Evolutionary conservation across 2,888 invertebrate genomes (phyloP), one percentile per base, ranked within the genome.

Genomic region (Mechanitis messenoides): DNA sequence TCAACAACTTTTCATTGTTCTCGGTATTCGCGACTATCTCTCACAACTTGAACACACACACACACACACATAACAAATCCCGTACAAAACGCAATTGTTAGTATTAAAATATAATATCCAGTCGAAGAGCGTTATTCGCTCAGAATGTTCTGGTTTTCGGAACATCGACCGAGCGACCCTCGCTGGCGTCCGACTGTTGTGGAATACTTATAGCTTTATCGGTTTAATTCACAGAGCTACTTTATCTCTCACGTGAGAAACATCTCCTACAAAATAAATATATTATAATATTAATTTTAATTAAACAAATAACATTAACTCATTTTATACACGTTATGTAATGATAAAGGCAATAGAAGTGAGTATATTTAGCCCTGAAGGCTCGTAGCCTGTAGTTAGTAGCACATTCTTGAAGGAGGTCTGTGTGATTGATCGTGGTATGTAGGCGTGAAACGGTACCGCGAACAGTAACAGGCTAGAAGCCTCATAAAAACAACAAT

Each of bases 91-190:
- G 33, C 33, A 33, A 54, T 54, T 54, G 38, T 54, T 35, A 38
- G 63, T 60, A 57, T 60, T 60, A 57, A 56, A 61, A 47, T 47
- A 59, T 55, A 54, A 59, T 54, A 58, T 60, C 58, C 54, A 65
- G 58, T 56, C 56, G 47, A 57, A 47, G 47, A 60, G 55, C 58
- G 58, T 62, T 58, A 59, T 59, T 64, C 59, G 64, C 55, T 63
- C 47, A 58, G 61, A 63, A 63, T 56, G 67, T 63, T 64, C 68
- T 65, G 68, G 66, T 68, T 68, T 68, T 67, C 65, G 62, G 70
- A 68, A 68, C 69, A 68, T 66, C 61, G 69, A 68, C 69, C 72
- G 62, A 65, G 62, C 71, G 69, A 68, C 69, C 69, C 67, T 65
- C 56, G 60, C 64, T 65, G 55, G 60, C 64, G 69, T 64, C 68